These are phyloP conservation scores for Chaenodraco wilsoni DNA, from an alignment of 2,797 vertebrate species.

Conservation along the genomic window DNA sequence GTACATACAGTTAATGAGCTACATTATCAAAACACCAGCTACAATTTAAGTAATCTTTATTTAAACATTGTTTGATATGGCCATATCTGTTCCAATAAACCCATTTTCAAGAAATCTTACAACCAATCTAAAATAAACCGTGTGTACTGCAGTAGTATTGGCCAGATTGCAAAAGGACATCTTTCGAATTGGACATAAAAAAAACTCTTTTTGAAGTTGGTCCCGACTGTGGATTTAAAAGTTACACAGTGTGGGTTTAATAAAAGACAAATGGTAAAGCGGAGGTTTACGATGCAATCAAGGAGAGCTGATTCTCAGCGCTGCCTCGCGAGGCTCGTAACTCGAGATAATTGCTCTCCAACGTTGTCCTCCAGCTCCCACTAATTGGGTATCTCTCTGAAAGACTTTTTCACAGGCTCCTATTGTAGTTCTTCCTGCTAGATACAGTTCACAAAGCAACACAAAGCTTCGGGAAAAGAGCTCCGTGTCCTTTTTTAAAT, in stretches of 20 bases:
- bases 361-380: conserved; percentile 67
- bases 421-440: conserved; percentile 47
- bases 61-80: not conserved
- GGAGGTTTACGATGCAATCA: conserved; percentile 66
- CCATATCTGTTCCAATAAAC: conserved; percentile 23
- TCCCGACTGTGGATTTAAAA: conserved; percentile 62
- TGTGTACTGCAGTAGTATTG: conserved; percentile 6
- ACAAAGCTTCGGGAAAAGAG: conserved; percentile 25
- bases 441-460: conserved; percentile 60
- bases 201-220: conserved; percentile 56
- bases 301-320: conserved; percentile 63
- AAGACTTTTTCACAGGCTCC: conserved; percentile 51
- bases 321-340: conserved; percentile 75
- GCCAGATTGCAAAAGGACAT: conserved; percentile 33
- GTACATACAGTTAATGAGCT: not conserved
- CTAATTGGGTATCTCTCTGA: conserved; percentile 75
- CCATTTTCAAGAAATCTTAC: conserved; percentile 3
- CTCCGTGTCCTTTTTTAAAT: conserved; percentile 46
- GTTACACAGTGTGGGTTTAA: conserved; percentile 66
- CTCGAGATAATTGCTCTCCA: conserved; percentile 81
- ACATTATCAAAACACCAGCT: not conserved
- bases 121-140: conserved; percentile 16
- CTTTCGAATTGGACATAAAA: conserved; percentile 53
- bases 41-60: not conserved
- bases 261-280: conserved; percentile 69